phyloP scores from a whole-genome alignment of 1,140 invertebrate genomes.

The Drusus annulatus region DNA sequence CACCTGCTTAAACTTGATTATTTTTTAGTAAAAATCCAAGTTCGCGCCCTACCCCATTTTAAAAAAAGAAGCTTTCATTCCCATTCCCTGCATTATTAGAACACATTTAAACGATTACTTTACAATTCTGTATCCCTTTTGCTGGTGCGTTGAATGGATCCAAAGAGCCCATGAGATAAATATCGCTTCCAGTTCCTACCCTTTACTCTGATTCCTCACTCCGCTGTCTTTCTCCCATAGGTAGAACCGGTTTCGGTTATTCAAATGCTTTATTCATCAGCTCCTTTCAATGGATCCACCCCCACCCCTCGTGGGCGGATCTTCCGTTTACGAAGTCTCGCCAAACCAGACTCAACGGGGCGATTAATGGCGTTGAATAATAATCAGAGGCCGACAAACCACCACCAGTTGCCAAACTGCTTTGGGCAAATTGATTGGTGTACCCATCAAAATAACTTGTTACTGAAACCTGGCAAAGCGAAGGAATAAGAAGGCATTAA shows the following conservation, averaged over 20 bases:
- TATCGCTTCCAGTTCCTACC: neutral
- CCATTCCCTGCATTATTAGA: too few species aligned
- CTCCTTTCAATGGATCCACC: conserved; percentile 14
- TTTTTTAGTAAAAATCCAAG: too few species aligned
- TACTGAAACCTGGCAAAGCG: too few species aligned
- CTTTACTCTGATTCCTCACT: neutral
- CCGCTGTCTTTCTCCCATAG: neutral
- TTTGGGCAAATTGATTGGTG: neutral
- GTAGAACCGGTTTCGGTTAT: neutral
- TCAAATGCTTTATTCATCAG: conserved; percentile 34
- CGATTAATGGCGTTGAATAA: conserved; percentile 7
- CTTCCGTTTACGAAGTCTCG: conserved; percentile 14
- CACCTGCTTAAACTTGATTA: too few species aligned
- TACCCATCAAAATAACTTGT: too few species aligned
- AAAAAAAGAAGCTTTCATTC: too few species aligned
- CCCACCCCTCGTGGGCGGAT: conserved; percentile 1
- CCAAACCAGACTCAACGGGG: neutral
- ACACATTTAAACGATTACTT: too few species aligned
- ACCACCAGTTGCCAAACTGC: neutral
- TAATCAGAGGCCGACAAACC: neutral
- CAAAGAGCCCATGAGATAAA: too few species aligned
- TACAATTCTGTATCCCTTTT: too few species aligned
- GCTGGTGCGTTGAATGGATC: too few species aligned
- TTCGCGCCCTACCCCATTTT: too few species aligned
- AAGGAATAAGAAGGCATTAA: too few species aligned